A percentile compares a stretch with the other conserved stretches of the same genome.
Evolutionary conservation across 2,888 invertebrate genomes (phyloP).

Genomic region (Stenolophus ochropezus): DNA sequence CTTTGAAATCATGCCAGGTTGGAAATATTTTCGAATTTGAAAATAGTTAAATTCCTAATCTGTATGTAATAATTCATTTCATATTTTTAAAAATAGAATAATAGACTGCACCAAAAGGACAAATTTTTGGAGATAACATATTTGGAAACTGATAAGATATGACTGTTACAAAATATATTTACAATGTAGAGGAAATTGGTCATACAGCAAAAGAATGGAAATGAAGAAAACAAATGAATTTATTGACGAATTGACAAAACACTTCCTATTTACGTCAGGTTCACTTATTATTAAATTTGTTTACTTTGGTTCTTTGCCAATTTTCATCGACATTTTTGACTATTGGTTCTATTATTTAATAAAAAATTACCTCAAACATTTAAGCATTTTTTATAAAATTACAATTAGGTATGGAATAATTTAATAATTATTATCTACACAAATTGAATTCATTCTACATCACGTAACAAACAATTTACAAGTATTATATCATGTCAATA

Average conservation of each 20-base stretch:
- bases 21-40: conserved; percentile 33
- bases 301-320: conserved; percentile 10
- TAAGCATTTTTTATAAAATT: too few species aligned
- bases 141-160: conserved; percentile 1
- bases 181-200: background rate
- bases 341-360: background rate
- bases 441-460: too few species aligned
- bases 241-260: background rate
- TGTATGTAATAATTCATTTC: conserved; percentile 23
- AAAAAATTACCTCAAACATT: background rate
- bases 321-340: conserved; percentile 18
- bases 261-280: conserved; percentile 39
- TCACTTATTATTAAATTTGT: conserved; percentile 3
- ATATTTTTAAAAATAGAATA: background rate
- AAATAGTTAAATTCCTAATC: conserved; percentile 24
- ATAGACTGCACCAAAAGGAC: background rate
- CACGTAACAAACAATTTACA: too few species aligned
- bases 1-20: conserved; percentile 40
- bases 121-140: background rate
- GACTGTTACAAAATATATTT: background rate
- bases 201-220: background rate
- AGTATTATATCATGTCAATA: too few species aligned
- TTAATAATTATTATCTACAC: too few species aligned
- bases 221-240: background rate
- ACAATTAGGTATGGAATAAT: too few species aligned